Evolutionary conservation across 2,113 vertebrate species (phyloP), one percentile per base, ranked within the genome.

Genomic region (Calypte anna): DNA sequence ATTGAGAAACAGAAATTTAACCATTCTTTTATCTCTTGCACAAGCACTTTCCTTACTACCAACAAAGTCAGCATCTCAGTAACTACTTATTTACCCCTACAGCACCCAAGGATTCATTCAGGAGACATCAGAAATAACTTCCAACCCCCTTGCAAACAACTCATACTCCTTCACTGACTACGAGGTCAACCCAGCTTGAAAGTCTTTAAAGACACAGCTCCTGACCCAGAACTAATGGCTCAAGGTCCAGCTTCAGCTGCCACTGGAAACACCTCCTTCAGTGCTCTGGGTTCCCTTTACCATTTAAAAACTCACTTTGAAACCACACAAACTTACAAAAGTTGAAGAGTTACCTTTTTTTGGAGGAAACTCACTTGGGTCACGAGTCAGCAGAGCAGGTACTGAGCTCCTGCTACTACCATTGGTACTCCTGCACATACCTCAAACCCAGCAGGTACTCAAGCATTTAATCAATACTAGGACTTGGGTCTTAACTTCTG

Each of bases 1-100:
- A 2, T 62, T 76, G 67, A 50, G 40, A 31, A 54, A 51, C 81
- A 67, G 63, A 92, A 94, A 90, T 48, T 31, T 12, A 96, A 89
- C 16, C 23, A 80, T 69, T 92, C 43, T 74, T 90, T 91, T 66
- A 30, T 64, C 36, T 66, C 54, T 25, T 12, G 82, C 18, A 21
- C 69, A 62, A 57, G 27, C n/a, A 50, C 44, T 68, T 82, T 67
- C 23, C 66, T 75, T 48, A 50, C 50, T 21, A 12, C 57, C 0
- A 0, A 78, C 33, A 33, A 89, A 85, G 53, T 58, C n/a, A 82
- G 38, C 1, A 3, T 85, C 31, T 64, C 38, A 62, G 43, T 30
- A 85, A 31, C 62, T 94, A 57, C 72, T 81, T 81, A 86, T 48
- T 93, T 85, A 88, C 36, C 89, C 33, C 22, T 44, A 50, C 3